These are phyloP conservation scores for Apamea monoglypha DNA, from an alignment of 2,888 invertebrate genomes.

Conservation along the genomic window DNA sequence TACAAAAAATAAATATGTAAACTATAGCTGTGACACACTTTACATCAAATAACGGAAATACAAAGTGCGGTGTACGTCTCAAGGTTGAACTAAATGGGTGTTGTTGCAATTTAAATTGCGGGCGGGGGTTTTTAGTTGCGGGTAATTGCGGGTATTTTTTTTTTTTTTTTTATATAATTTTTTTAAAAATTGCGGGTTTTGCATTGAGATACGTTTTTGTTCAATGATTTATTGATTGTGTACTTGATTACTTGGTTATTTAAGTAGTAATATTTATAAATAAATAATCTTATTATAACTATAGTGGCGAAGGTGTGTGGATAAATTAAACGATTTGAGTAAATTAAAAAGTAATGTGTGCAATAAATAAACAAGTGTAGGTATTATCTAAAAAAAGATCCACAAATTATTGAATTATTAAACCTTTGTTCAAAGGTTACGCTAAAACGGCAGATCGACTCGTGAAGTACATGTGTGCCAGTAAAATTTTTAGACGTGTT, in stretches of 20 bases:
- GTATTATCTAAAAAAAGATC: too few species aligned
- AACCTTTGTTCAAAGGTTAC: neutral
- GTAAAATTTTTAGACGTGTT: neutral
- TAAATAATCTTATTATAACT: neutral
- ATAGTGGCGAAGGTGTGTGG: neutral
- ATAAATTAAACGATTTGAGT: neutral
- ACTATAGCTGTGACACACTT: neutral
- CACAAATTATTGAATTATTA: too few species aligned
- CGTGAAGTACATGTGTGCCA: neutral
- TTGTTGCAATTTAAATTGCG: too few species aligned
- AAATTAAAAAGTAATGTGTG: neutral
- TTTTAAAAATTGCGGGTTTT: too few species aligned
- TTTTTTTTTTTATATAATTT: too few species aligned
- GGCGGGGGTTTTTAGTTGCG: too few species aligned
- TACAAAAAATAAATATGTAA: neutral
- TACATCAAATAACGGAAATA: neutral
- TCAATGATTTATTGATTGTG: too few species aligned
- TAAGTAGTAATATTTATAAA: too few species aligned
- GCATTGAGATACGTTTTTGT: too few species aligned
- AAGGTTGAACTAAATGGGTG: too few species aligned
- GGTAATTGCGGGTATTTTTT: too few species aligned
- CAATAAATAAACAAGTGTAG: neutral
- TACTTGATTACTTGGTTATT: too few species aligned
- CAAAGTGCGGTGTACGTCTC: neutral
- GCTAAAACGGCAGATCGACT: neutral